A percentile compares a stretch with the other conserved stretches of the same genome.
Evolutionary conservation across 2,113 vertebrate genomes (phyloP).

Genomic region (Aviceda subcristata): DNA sequence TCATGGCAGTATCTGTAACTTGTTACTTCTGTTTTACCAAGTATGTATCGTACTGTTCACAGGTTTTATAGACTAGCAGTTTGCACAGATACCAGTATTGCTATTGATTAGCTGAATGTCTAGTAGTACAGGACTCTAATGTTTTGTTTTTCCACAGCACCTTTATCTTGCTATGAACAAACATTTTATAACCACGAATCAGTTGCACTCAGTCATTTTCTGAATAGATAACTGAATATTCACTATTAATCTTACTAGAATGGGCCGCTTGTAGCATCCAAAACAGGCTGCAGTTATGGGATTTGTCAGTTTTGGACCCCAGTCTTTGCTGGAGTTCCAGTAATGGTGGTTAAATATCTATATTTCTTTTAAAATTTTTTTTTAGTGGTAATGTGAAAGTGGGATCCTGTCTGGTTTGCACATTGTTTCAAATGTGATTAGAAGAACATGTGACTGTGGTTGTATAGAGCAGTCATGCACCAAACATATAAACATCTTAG

Average conservation of each 20-base stretch:
- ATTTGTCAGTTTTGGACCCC: not conserved
- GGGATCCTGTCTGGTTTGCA: not conserved
- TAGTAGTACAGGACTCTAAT: not conserved
- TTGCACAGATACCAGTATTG: not conserved
- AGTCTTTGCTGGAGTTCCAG: not conserved
- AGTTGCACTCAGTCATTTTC: not conserved
- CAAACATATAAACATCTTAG: not conserved
- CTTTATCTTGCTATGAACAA: not conserved
- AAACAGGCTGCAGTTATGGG: not conserved
- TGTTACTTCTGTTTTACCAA: conserved; percentile 64
- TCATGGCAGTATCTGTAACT: conserved; percentile 7
- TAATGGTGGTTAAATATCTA: not conserved
- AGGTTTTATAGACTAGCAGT: not conserved
- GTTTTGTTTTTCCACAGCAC: not conserved
- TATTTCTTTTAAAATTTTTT: not conserved
- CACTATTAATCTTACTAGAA: not conserved
- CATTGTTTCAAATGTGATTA: not conserved
- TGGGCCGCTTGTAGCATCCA: not conserved
- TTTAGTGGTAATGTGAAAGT: not conserved
- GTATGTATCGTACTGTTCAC: conserved; percentile 35
- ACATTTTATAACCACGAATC: not conserved
- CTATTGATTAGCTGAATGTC: not conserved
- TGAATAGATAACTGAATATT: not conserved
- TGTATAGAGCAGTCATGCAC: not conserved
- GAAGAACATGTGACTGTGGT: not conserved